Percentiles rank a stretch among this genome's conserved stretches.
Conservation (phyloP, 2,797 vertebrate species). For the Gallirallus australis region DNA sequence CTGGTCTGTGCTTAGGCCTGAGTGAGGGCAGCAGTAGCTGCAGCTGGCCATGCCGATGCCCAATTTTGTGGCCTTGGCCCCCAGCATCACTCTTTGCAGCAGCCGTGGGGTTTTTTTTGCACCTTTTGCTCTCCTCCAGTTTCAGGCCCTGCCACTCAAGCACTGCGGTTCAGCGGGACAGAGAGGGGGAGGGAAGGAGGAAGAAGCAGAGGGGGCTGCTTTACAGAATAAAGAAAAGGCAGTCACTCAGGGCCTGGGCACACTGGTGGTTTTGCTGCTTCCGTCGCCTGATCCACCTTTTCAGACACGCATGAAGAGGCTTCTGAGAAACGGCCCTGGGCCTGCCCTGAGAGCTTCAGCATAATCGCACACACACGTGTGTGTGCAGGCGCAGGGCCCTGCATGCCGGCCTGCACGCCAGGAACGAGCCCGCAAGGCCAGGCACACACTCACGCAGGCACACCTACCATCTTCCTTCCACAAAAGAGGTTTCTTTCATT, state of each 20-base stretch:
- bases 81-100: background rate
- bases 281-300: constrained; percentile 49
- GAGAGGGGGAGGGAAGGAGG: background rate
- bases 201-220: background rate
- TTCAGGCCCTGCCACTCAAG: background rate
- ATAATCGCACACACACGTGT: accelerated
- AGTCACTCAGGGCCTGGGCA: background rate
- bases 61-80: background rate
- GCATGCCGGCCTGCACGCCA: accelerated
- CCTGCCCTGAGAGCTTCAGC: accelerated
- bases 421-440: background rate
- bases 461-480: constrained; percentile 32
- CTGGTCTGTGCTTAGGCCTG: background rate
- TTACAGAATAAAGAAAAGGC: background rate
- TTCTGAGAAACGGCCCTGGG: background rate
- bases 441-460: background rate
- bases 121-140: background rate
- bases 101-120: background rate
- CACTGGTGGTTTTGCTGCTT: constrained; percentile 10
- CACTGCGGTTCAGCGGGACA: background rate
- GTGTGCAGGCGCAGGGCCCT: background rate
- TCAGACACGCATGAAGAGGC: background rate
- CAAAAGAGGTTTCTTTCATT: constrained; percentile 56
- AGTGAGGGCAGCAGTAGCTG: background rate
- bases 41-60: background rate